These are phyloP conservation scores for Eulithis prunata DNA, from an alignment of 2,888 invertebrate genomes.

Conservation along the genomic window DNA sequence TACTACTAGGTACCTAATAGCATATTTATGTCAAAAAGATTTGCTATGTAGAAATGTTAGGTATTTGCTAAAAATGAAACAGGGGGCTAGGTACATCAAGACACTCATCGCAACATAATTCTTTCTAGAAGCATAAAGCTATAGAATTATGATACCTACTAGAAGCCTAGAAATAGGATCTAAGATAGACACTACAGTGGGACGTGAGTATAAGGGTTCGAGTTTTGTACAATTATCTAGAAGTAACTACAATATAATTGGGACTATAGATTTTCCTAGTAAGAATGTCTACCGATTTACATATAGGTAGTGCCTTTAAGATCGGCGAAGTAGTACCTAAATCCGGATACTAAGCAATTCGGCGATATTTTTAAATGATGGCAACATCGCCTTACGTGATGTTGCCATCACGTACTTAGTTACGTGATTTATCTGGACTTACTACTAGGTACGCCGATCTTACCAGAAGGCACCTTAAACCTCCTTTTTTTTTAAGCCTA, in stretches of 20 bases:
- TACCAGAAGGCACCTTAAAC: too few species aligned
- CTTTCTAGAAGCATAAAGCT: constrained; percentile 32
- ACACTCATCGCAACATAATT: constrained; percentile 10
- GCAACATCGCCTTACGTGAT: too few species aligned
- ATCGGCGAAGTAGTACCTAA: too few species aligned
- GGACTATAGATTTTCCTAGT: constrained; percentile 66
- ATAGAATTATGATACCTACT: constrained; percentile 42
- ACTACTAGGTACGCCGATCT: too few species aligned
- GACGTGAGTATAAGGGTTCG: constrained; percentile 82
- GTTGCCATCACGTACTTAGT: too few species aligned
- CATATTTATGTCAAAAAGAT: neutral
- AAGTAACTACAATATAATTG: constrained; percentile 58
- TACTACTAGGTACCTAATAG: neutral
- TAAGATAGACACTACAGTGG: constrained; percentile 71
- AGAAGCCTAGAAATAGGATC: constrained; percentile 46
- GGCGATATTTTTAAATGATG: too few species aligned
- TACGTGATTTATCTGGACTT: too few species aligned
- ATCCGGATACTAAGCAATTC: too few species aligned
- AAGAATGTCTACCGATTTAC: constrained; percentile 56
- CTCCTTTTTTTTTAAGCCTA: constrained; percentile 14
- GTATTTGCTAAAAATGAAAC: neutral
- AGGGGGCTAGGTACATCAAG: constrained; percentile 9
- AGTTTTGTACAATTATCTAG: constrained; percentile 75
- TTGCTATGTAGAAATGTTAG: neutral
- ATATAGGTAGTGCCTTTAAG: too few species aligned